Evolutionary conservation across 2,888 invertebrate species (phyloP).

Genomic region (Plagiodera versicolora): DNA sequence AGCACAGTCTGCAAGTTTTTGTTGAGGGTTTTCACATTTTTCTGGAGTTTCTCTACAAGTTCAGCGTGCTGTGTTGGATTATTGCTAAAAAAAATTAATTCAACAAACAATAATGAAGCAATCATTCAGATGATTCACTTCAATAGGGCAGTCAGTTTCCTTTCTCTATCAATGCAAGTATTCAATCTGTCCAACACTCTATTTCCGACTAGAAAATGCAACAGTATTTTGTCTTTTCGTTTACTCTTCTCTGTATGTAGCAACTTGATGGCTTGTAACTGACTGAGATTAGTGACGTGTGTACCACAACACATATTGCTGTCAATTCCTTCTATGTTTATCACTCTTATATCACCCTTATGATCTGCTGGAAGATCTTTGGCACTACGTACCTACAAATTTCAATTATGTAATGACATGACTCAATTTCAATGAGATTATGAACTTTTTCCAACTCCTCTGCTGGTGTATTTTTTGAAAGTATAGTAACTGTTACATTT

Average conservation of each 20-base stretch:
- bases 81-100: constrained; percentile 59
- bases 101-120: not conserved
- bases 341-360: constrained; percentile 72
- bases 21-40: constrained; percentile 64
- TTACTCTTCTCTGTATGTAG: constrained; percentile 73
- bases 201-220: constrained; percentile 74
- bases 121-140: constrained; percentile 61
- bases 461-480: constrained; percentile 64
- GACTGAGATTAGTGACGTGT: constrained; percentile 75
- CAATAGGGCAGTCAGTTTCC: constrained; percentile 65
- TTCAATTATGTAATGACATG: not conserved
- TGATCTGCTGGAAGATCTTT: constrained; percentile 81
- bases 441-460: constrained; percentile 44
- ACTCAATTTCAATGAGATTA: constrained; percentile 8
- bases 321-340: constrained; percentile 76
- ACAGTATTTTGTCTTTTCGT: constrained; percentile 63
- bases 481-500: constrained; percentile 66
- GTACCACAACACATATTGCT: constrained; percentile 88
- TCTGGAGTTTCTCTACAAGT: constrained; percentile 73
- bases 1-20: constrained; percentile 69
- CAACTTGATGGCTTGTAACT: constrained; percentile 69
- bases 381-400: constrained; percentile 61
- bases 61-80: constrained; percentile 71
- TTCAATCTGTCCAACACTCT: constrained; percentile 67
- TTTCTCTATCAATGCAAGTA: constrained; percentile 67